phyloP scores from a whole-genome alignment of 2,888 invertebrate species.

The Amphimallon solstitiale region DNA sequence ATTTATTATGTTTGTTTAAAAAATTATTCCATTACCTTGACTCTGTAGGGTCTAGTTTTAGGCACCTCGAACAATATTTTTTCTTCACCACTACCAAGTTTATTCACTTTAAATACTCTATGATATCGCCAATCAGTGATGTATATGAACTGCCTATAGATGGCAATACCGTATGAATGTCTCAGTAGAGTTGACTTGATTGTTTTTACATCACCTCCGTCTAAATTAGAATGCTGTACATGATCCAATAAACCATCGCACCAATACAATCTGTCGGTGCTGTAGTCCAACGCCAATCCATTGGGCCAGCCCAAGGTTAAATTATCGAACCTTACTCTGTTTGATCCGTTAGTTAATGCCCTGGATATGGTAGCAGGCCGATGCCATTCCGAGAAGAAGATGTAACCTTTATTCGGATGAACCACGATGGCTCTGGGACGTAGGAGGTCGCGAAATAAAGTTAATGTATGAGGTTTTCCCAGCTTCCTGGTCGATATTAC shows the following conservation, averaged over 20 bases:
- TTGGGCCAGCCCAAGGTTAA: slow-evolving; percentile 97
- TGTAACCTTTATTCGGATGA: slow-evolving; percentile 92
- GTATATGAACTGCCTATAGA: slow-evolving; percentile 91
- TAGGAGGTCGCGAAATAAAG: slow-evolving; percentile 86
- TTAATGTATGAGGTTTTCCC: slow-evolving; percentile 82
- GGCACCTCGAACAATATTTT: slow-evolving; percentile 88
- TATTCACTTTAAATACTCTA: slow-evolving; percentile 90
- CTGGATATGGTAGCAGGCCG: slow-evolving; percentile 96
- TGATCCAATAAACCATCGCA: slow-evolving; percentile 96
- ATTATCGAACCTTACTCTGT: slow-evolving; percentile 87
- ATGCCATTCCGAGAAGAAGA: slow-evolving; percentile 97
- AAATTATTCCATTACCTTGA: no score
- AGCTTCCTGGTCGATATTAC: slow-evolving; percentile 90
- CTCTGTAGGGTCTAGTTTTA: slow-evolving; percentile 90
- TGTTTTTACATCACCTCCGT: slow-evolving; percentile 91
- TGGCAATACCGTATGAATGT: slow-evolving; percentile 93
- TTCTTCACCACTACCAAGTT: slow-evolving; percentile 87
- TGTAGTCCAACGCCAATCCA: slow-evolving; percentile 92
- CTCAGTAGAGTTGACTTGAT: slow-evolving; percentile 86
- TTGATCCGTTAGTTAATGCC: slow-evolving; percentile 89
- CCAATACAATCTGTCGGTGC: slow-evolving; percentile 92
- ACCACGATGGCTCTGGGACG: slow-evolving; percentile 96
- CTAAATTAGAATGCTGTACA: slow-evolving; percentile 91
- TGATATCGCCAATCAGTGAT: slow-evolving; percentile 97
- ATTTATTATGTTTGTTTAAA: slow-evolving; percentile 11